Evolutionary conservation across 2,113 vertebrate genomes (phyloP).

Genomic region (Ciconia boyciana): DNA sequence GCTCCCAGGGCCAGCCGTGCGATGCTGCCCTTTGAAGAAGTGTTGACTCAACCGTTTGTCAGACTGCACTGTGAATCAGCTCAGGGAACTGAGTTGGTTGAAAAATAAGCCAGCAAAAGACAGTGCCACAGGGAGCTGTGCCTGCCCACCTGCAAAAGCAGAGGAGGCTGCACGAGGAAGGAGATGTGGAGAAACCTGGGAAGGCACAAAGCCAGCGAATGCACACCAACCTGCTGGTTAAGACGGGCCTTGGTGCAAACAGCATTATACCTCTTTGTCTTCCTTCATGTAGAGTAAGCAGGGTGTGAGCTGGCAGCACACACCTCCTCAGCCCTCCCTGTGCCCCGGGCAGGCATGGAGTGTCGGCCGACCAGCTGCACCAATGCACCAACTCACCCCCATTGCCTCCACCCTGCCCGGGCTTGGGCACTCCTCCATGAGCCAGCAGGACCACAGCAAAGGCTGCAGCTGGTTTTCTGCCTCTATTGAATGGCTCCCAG

Average conservation of each 20-base stretch:
- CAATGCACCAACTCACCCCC: background rate
- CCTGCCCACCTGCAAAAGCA: background rate
- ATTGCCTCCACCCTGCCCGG: background rate
- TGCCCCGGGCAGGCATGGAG: rapidly evolving
- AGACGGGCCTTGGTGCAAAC: rapidly evolving
- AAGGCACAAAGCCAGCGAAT: background rate
- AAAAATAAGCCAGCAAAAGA: background rate
- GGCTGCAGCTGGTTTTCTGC: background rate
- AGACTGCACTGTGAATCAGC: background rate
- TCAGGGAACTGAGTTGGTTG: background rate
- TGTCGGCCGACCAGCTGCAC: rapidly evolving
- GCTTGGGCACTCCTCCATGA: background rate
- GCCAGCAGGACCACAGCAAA: background rate
- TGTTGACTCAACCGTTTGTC: rapidly evolving
- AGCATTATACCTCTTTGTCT: background rate
- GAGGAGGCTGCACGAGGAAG: background rate
- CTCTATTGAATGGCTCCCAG: background rate
- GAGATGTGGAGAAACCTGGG: background rate
- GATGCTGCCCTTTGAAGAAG: background rate
- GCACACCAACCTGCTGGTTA: rapidly evolving
- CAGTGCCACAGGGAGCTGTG: background rate
- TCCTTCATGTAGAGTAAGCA: no score
- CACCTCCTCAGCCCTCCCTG: background rate
- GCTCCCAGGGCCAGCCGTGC: background rate
- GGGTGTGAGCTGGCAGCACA: background rate